These are phyloP conservation scores for Drosophila sproati DNA, from an alignment of 1,140 invertebrate genomes.

Conservation along the genomic window DNA sequence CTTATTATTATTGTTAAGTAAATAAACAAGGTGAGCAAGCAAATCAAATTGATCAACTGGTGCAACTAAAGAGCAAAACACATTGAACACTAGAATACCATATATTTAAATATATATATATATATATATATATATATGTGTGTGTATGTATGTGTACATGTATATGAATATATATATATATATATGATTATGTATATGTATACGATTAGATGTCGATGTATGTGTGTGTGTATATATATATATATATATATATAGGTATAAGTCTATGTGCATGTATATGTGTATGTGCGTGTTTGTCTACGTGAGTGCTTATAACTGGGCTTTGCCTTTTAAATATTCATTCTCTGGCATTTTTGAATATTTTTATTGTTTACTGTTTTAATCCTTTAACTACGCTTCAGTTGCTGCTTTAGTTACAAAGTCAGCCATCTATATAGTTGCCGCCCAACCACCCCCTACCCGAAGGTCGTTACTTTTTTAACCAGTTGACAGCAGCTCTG, in stretches of 20 bases:
- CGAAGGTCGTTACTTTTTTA: constrained; percentile 30
- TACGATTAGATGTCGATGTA: too few relatives aligned
- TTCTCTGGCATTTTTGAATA: background rate
- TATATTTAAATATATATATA: background rate
- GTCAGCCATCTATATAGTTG: too few relatives aligned
- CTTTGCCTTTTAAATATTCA: constrained; percentile 19
- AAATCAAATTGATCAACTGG: constrained; percentile 1
- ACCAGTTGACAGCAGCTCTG: constrained; percentile 9
- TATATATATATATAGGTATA: too few relatives aligned
- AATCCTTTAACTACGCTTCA: constrained; percentile 41
- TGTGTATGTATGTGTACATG: background rate
- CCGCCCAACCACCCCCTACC: background rate
- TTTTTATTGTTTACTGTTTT: background rate
- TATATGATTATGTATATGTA: too few relatives aligned
- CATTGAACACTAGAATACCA: constrained; percentile 16
- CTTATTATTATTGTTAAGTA: constrained; percentile 8
- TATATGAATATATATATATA: too few relatives aligned
- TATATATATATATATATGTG: background rate
- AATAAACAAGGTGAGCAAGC: constrained; percentile 24
- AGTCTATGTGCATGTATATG: too few relatives aligned
- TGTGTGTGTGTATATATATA: background rate
- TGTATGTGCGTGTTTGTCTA: too few relatives aligned
- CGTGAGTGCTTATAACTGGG: too few relatives aligned
- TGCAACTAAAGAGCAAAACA: constrained; percentile 5
- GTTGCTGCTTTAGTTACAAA: background rate